phyloP scores from a whole-genome alignment of 2,113 vertebrate genomes.

The Herpailurus yagouaroundi region DNA sequence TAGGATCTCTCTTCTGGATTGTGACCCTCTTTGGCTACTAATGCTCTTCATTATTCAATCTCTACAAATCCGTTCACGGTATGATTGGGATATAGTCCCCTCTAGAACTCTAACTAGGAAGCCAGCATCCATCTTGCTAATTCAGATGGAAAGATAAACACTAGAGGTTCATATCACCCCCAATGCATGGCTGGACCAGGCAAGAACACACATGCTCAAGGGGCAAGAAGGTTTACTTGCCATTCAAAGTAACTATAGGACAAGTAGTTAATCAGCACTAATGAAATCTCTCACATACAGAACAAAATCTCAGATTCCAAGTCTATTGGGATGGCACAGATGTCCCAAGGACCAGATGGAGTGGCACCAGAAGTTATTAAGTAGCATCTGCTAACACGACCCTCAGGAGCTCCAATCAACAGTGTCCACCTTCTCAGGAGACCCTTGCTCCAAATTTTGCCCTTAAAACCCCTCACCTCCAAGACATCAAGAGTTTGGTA shows the following conservation, averaged over 20 bases:
- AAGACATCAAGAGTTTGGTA: background rate
- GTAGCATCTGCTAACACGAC: background rate
- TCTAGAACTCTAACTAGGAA: background rate
- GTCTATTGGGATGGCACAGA: background rate
- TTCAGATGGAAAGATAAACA: background rate
- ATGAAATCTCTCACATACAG: background rate
- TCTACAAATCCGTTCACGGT: background rate
- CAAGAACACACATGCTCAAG: background rate
- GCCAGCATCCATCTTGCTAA: background rate
- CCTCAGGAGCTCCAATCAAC: background rate
- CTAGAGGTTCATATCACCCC: background rate
- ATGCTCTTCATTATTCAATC: background rate
- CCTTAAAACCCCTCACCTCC: background rate
- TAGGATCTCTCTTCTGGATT: background rate
- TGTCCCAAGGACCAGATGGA: background rate
- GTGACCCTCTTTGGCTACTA: background rate
- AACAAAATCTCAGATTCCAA: background rate
- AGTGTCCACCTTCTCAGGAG: background rate
- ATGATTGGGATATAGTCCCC: background rate
- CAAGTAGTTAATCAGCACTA: background rate
- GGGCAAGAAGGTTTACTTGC: background rate
- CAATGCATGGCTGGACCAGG: background rate
- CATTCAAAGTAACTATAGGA: background rate
- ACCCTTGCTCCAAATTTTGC: background rate
- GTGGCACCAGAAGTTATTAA: background rate